Percentiles rank a stretch among this genome's conserved stretches.
These are phyloP conservation scores for Ophthalmolycus amberensis DNA, from an alignment of 2,113 vertebrate genomes.

Conservation along the genomic window DNA sequence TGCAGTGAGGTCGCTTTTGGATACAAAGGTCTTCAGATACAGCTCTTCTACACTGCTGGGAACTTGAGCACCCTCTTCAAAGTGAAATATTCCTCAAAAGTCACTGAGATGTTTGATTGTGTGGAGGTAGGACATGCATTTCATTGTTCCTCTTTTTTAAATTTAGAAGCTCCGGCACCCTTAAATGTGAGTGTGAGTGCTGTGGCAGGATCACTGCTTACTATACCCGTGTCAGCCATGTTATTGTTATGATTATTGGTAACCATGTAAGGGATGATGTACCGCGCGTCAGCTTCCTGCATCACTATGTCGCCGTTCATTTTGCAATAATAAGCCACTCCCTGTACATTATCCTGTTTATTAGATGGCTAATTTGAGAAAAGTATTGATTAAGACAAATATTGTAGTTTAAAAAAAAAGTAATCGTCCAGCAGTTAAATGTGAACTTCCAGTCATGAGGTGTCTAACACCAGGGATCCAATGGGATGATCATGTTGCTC, in stretches of 20 bases:
- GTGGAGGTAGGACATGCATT: constrained; percentile 89
- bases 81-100: constrained; percentile 92
- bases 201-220: not conserved
- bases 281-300: not conserved
- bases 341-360: not conserved
- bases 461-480: not conserved
- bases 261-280: not conserved
- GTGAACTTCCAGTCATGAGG: not conserved
- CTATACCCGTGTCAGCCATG: not conserved
- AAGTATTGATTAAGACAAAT: not conserved
- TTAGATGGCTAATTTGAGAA: not conserved
- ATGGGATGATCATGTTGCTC: not conserved
- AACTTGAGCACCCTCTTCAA: constrained; percentile 95
- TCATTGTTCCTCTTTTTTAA: not conserved
- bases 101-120: constrained; percentile 93
- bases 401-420: too few relatives aligned
- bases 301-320: not conserved
- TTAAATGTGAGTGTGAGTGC: not conserved
- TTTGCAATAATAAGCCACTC: not conserved
- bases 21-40: constrained; percentile 97
- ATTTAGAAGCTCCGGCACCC: not conserved
- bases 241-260: not conserved
- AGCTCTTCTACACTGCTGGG: constrained; percentile 94
- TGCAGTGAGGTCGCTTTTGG: constrained; percentile 96
- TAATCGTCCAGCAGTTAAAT: not conserved